Evolutionary conservation across 2,113 vertebrate genomes (phyloP).

Genomic region (Aramus guarauna): DNA sequence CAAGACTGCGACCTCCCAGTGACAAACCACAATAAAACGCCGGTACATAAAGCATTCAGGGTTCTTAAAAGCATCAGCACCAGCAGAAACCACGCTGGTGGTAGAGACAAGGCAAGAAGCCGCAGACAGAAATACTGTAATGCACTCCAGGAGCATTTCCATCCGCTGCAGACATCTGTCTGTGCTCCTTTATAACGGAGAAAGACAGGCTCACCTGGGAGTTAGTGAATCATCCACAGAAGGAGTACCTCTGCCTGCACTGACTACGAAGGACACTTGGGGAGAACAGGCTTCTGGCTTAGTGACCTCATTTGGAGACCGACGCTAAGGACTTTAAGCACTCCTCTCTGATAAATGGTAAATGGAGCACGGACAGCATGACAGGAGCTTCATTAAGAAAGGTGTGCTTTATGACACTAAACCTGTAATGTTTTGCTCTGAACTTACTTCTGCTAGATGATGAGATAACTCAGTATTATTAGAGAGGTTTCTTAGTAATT

Average conservation of each 20-base stretch:
- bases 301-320: not conserved
- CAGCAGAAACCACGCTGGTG: not conserved
- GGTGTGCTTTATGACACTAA: not conserved
- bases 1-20: constrained; percentile 32
- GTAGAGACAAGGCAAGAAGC: not conserved
- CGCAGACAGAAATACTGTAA: not conserved
- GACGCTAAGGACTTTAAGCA: not conserved
- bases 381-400: not conserved
- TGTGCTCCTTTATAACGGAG: not conserved
- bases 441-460: not conserved
- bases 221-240: not conserved
- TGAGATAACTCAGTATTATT: not conserved
- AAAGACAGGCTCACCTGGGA: not conserved
- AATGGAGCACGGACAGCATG: not conserved
- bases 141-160: not conserved
- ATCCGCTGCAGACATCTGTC: not conserved
- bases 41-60: not conserved
- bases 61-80: constrained; percentile 6
- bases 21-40: constrained; percentile 5
- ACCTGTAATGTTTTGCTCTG: not conserved
- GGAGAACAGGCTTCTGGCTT: not conserved
- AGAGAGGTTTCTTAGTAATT: not conserved
- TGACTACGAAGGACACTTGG: not conserved
- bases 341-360: not conserved
- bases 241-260: not conserved